Conservation (phyloP, 2,113 vertebrate genomes). For the Lota lota region DNA sequence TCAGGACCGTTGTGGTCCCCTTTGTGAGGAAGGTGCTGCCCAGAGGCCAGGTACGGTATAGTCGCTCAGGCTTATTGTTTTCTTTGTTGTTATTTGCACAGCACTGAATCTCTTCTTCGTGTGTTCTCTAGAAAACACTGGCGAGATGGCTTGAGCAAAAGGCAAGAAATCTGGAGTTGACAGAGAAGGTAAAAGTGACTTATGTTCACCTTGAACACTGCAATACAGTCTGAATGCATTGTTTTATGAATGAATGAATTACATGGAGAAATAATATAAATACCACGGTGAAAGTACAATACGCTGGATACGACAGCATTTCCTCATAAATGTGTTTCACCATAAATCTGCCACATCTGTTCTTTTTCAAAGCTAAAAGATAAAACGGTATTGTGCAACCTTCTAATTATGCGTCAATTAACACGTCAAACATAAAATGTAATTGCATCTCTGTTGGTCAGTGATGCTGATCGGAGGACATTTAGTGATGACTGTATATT, state of each 20-base stretch:
- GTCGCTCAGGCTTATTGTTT: background rate
- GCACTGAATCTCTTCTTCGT: background rate
- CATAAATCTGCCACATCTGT: too few relatives aligned
- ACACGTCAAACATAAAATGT: too few relatives aligned
- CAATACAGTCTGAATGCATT: background rate
- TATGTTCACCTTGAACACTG: background rate
- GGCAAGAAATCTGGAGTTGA: conserved; percentile 89
- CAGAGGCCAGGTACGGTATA: conserved; percentile 78
- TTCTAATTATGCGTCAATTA: too few relatives aligned
- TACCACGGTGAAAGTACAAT: too few relatives aligned
- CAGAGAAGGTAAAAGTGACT: conserved; percentile 82
- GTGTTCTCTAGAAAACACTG: conserved; percentile 76
- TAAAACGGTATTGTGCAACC: too few relatives aligned
- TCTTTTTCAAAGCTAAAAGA: too few relatives aligned
- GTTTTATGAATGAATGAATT: background rate
- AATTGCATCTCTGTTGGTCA: too few relatives aligned
- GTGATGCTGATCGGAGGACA: too few relatives aligned
- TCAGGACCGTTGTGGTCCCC: conserved; percentile 85
- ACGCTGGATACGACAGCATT: too few relatives aligned
- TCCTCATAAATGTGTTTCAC: too few relatives aligned
- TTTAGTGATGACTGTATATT: too few relatives aligned
- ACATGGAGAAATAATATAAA: too few relatives aligned
- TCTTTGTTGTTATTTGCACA: background rate
- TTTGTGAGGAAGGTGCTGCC: conserved; percentile 83
- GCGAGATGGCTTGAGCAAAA: conserved; percentile 90